Evolutionary conservation across 2,113 vertebrate genomes (phyloP).

Genomic region (Pleuronectes platessa): DNA sequence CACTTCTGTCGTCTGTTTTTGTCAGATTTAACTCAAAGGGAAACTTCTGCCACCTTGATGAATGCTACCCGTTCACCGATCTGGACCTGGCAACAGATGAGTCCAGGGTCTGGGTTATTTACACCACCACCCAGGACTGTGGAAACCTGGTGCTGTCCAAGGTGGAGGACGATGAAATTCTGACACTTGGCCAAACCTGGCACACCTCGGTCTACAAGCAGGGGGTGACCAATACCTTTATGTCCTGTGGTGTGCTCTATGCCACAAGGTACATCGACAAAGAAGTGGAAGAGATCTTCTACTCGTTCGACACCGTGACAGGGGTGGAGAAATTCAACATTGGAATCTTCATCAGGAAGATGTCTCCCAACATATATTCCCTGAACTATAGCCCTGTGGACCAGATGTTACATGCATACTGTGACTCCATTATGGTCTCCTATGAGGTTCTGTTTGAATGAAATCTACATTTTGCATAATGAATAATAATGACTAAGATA

Average conservation of each 20-base stretch:
- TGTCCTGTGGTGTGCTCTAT: conserved; percentile 81
- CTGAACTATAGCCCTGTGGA: conserved; percentile 82
- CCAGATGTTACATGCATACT: conserved; percentile 74
- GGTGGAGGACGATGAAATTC: conserved; percentile 42
- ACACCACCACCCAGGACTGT: conserved; percentile 68
- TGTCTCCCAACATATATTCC: conserved; percentile 70
- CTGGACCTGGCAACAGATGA: conserved; percentile 82
- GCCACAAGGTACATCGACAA: conserved; percentile 72
- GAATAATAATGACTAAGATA: no score
- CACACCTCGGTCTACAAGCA: conserved; percentile 77
- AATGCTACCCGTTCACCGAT: conserved; percentile 76
- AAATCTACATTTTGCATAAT: neutral
- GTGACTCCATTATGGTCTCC: conserved; percentile 66
- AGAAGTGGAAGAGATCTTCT: conserved; percentile 80
- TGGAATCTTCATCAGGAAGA: conserved; percentile 72
- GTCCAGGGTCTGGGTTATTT: conserved; percentile 79
- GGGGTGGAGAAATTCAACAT: conserved; percentile 71
- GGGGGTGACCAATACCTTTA: conserved; percentile 79
- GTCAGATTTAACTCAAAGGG: conserved; percentile 76
- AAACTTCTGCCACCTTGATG: conserved; percentile 72
- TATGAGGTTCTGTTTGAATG: conserved; percentile 64
- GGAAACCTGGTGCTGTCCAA: conserved; percentile 79
- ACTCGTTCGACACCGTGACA: conserved; percentile 74
- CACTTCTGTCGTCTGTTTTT: neutral
- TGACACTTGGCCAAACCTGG: conserved; percentile 66